Evolutionary conservation across 2,797 vertebrate species (phyloP).

Genomic region (Coracias cyanogaster): DNA sequence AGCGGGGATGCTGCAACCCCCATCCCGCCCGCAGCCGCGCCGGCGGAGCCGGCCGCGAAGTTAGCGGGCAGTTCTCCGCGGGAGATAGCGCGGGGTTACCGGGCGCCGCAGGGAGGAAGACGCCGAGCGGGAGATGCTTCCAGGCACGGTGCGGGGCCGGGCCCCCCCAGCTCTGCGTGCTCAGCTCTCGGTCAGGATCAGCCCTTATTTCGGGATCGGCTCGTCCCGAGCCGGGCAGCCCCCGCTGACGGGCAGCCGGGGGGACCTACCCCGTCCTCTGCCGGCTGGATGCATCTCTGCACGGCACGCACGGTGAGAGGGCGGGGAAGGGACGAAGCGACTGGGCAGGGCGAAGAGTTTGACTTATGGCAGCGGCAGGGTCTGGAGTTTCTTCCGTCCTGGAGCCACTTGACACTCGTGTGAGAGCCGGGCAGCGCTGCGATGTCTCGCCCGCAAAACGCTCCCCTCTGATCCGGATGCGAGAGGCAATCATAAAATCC

Average conservation of each 20-base stretch:
- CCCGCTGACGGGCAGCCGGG: not conserved
- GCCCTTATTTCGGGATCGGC: not conserved
- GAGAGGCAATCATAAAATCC: constrained; percentile 48
- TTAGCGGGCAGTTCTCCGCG: not conserved
- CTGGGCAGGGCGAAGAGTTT: constrained; percentile 16
- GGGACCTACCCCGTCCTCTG: constrained; percentile 49
- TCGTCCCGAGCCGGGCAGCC: not conserved
- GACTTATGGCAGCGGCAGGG: not conserved
- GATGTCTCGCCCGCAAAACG: not conserved
- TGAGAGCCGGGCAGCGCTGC: not conserved
- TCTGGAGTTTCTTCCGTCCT: constrained; percentile 36
- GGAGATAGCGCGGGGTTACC: not conserved
- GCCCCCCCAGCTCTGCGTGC: not conserved
- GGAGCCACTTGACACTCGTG: not conserved
- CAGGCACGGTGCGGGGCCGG: not conserved
- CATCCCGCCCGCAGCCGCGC: constrained; percentile 18
- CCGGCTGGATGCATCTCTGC: constrained; percentile 30
- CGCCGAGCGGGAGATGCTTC: not conserved
- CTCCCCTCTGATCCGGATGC: not conserved
- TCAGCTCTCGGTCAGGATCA: not conserved
- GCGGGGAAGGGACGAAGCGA: not conserved
- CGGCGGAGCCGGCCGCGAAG: not conserved
- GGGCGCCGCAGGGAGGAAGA: not conserved
- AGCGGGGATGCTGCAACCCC: not conserved
- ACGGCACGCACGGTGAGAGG: not conserved